Conservation (phyloP, 2,113 vertebrate genomes). For the Atherinomorus stipes region DNA sequence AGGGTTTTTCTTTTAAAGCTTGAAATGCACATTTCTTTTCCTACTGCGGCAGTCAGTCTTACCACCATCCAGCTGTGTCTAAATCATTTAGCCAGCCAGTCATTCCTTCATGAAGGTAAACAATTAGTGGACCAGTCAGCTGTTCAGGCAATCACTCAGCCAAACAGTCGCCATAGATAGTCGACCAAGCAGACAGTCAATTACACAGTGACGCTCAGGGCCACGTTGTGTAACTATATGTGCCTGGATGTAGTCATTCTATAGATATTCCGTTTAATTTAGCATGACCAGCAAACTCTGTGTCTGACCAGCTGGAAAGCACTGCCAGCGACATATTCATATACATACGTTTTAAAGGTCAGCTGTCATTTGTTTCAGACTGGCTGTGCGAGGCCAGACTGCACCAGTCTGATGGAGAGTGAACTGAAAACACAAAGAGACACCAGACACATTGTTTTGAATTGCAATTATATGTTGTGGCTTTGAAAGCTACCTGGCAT, state of each 20-base stretch:
- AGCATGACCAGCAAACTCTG: slow-evolving; percentile 25
- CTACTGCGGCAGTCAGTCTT: neutral
- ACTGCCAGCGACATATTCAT: neutral
- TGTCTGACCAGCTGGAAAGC: slow-evolving; percentile 22
- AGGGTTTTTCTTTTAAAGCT: neutral
- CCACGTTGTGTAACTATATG: slow-evolving; percentile 7
- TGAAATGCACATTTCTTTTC: neutral
- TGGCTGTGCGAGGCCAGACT: neutral
- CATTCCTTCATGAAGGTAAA: slow-evolving; percentile 54
- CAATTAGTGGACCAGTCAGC: slow-evolving; percentile 66
- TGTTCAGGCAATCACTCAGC: slow-evolving; percentile 56
- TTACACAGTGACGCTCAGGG: slow-evolving; percentile 47
- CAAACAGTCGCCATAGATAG: slow-evolving; percentile 47
- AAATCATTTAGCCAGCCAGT: slow-evolving; percentile 53
- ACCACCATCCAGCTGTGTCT: slow-evolving; percentile 29
- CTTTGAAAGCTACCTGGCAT: slow-evolving; percentile 20
- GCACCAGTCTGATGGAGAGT: too few species aligned
- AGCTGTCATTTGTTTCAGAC: slow-evolving; percentile 1
- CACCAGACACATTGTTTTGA: neutral
- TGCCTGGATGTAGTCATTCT: slow-evolving; percentile 27
- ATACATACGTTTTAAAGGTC: slow-evolving; percentile 13
- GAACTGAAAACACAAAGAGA: too few species aligned
- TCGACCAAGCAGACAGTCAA: slow-evolving; percentile 61
- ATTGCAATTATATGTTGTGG: slow-evolving; percentile 23
- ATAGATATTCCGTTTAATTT: slow-evolving; percentile 50